A percentile compares a stretch with the other conserved stretches of the same genome.
These are phyloP conservation scores for Eupithecia centaureata DNA, from an alignment of 2,888 invertebrate genomes.

Conservation along the genomic window DNA sequence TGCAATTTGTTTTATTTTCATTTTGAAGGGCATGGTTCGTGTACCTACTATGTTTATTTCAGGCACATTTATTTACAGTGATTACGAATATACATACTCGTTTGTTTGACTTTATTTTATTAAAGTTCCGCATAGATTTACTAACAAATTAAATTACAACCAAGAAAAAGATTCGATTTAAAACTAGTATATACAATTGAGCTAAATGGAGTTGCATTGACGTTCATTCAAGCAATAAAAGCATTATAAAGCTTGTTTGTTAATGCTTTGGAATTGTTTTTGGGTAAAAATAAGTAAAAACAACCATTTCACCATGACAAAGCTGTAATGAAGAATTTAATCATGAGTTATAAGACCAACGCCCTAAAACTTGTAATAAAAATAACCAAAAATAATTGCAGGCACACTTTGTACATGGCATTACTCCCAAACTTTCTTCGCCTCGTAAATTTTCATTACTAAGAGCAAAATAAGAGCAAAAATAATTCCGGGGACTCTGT, in stretches of 20 bases:
- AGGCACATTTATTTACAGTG: constrained; percentile 24
- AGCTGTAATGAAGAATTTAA: not conserved
- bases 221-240: not conserved
- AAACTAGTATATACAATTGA: no score
- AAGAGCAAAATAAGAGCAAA: constrained; percentile 50
- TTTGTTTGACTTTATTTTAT: no score
- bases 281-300: not conserved
- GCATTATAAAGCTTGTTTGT: not conserved
- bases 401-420: constrained; percentile 47
- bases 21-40: constrained; percentile 38
- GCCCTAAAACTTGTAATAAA: constrained; percentile 11
- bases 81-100: not conserved
- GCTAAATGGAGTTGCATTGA: no score
- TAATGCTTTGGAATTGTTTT: not conserved
- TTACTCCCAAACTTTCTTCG: constrained; percentile 56
- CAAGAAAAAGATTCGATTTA: no score
- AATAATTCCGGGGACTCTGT: constrained; percentile 35
- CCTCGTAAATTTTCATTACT: constrained; percentile 66
- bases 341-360: constrained; percentile 3
- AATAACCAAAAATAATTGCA: constrained; percentile 15
- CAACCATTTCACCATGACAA: not conserved
- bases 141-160: no score
- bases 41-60: constrained; percentile 22
- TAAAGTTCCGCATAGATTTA: no score
- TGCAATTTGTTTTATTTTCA: constrained; percentile 44